These are phyloP conservation scores for Amphipyra tragopoginis DNA, from an alignment of 2,888 invertebrate genomes.

Conservation along the genomic window DNA sequence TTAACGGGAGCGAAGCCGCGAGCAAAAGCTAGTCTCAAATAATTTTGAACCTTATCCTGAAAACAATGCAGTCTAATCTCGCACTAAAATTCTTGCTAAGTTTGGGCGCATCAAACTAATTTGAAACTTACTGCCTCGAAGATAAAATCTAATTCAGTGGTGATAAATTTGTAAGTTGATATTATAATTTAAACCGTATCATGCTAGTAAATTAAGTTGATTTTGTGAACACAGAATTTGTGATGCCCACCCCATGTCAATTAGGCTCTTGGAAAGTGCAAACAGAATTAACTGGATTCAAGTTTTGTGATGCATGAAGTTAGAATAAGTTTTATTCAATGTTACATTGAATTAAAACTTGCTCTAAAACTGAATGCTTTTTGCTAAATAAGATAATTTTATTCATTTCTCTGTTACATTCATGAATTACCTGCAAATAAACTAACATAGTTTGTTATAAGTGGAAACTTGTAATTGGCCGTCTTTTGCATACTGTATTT, in stretches of 20 bases:
- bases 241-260: neutral
- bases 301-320: constrained; percentile 3
- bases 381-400: too few relatives aligned
- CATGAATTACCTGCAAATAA: too few relatives aligned
- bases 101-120: constrained; percentile 3
- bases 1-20: too few relatives aligned
- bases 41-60: constrained; percentile 6
- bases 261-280: constrained; percentile 14
- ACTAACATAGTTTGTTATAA: too few relatives aligned
- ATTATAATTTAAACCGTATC: constrained; percentile 28
- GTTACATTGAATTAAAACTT: neutral
- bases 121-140: constrained; percentile 25
- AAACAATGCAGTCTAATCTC: constrained; percentile 14
- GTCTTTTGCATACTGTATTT: too few relatives aligned
- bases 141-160: constrained; percentile 22
- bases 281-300: constrained; percentile 14
- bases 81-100: neutral
- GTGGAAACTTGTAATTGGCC: too few relatives aligned
- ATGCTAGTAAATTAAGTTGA: neutral
- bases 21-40: too few relatives aligned
- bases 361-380: neutral
- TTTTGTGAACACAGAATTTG: neutral
- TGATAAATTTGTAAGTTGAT: neutral
- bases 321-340: constrained; percentile 1
- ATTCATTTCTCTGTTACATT: too few relatives aligned